Evolutionary conservation across 2,888 invertebrate species (phyloP).

Genomic region (Coleophora deauratella): DNA sequence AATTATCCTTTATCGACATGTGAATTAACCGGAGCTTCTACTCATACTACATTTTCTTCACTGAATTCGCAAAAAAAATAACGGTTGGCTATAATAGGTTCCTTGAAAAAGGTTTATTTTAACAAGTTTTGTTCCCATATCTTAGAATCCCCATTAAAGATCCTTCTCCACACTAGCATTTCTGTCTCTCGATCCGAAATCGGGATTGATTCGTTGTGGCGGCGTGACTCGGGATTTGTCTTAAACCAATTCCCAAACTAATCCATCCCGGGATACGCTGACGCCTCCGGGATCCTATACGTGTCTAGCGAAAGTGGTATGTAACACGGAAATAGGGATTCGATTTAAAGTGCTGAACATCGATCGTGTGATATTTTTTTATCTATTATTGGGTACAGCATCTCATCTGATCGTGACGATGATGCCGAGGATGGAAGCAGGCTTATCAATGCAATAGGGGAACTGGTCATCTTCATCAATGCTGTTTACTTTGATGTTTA

Average conservation of each 20-base stretch:
- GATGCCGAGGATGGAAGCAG: too few species aligned
- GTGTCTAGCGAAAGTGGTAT: too few species aligned
- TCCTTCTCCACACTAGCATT: slow-evolving; percentile 8
- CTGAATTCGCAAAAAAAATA: background rate
- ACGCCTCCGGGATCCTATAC: slow-evolving; percentile 32
- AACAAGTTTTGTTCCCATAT: background rate
- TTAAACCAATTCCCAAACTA: slow-evolving; percentile 62
- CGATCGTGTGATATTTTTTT: too few species aligned
- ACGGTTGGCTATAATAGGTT: background rate
- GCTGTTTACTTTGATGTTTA: too few species aligned
- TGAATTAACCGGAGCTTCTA: background rate
- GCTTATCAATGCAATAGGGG: too few species aligned
- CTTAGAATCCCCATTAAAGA: background rate
- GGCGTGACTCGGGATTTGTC: slow-evolving; percentile 32
- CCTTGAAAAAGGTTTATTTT: background rate
- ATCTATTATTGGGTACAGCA: too few species aligned
- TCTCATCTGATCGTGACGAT: too few species aligned
- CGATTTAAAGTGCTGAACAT: too few species aligned
- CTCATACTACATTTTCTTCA: background rate
- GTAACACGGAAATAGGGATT: too few species aligned
- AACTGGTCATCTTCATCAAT: too few species aligned
- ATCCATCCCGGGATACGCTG: slow-evolving; percentile 45
- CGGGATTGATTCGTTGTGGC: slow-evolving; percentile 50
- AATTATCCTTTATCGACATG: background rate
- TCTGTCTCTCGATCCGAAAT: slow-evolving; percentile 23